Base-by-base conservation (phyloP, 2,888 invertebrate species). In the Cistogaster globosa region DNA sequence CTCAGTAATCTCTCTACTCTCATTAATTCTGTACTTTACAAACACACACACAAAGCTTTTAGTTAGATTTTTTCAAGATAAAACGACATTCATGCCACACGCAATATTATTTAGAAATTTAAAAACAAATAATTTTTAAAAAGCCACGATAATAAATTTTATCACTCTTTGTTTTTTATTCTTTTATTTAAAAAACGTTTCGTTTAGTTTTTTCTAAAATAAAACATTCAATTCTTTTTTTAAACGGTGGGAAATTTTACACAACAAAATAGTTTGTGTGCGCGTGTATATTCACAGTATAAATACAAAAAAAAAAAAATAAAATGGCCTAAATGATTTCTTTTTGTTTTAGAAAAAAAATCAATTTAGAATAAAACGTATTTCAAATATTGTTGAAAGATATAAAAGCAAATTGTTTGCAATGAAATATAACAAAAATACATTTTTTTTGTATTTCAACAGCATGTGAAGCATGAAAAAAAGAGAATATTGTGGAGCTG, bases 321-420 rank as follows among this genome's bases (percentile, higher is more conserved):
- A 32, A 22, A 72, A 51, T 58, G 18, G 51, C 48, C 51, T 60
- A 36, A 68, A 68, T 42, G 14, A 55, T 42, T 53, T 38, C 63
- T 63, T 48, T 22, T 45, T 63, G 1, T 32, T 57, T 18, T 26
- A 11, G 4, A 11, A 36, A 60, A 68, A 62, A 62, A 69, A 78
- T 78, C 26, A 69, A 8, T 78, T 78, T 78, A 20, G n/a, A 55
- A 62, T 69, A 78, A 78, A 62, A 62, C 69, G 4, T 45, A 32
- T 32, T 32, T 32, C 53, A 42, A 67, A 81, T 67, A 71, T 74
- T 72, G 4, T 53, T 42, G 38, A 42, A 14, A 45, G 55, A 80
- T 18, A 26, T 18, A 26, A 62, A 60, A 69, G 48, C 71, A 63
- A 79, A 68, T 75, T 58, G 57, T 60, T 68, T 62, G 18, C 48